phyloP scores from a whole-genome alignment of 1,140 invertebrate species.

The Philopotamus ludificatus region DNA sequence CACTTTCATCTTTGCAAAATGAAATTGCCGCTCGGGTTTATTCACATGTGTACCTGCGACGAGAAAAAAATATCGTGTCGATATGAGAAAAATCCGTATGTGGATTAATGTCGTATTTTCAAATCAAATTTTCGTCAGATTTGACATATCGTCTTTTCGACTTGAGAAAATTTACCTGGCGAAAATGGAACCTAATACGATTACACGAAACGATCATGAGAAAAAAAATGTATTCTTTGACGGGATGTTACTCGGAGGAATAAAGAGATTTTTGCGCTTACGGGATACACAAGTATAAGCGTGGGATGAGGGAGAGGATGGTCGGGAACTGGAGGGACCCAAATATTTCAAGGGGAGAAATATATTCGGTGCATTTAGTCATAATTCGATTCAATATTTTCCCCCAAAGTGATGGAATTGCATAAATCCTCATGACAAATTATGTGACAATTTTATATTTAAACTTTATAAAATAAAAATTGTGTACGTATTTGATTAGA shows the following conservation, averaged over 20 bases:
- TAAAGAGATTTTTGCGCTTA: background rate
- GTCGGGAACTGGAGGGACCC: too few relatives aligned
- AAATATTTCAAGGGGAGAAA: too few relatives aligned
- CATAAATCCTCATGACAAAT: too few relatives aligned
- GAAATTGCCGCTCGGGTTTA: too few relatives aligned
- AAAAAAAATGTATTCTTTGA: background rate
- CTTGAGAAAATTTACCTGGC: constrained; percentile 14
- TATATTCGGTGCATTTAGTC: too few relatives aligned
- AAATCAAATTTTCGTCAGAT: background rate
- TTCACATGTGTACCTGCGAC: background rate
- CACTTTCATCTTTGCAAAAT: too few relatives aligned
- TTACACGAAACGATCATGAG: constrained; percentile 5
- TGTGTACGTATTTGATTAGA: too few relatives aligned
- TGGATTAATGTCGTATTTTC: background rate
- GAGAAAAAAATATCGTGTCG: background rate
- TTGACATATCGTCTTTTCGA: background rate
- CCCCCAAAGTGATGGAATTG: too few relatives aligned
- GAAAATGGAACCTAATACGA: constrained; percentile 21
- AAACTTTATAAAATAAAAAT: too few relatives aligned
- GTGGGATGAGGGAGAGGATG: background rate
- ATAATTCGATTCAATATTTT: too few relatives aligned
- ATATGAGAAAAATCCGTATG: background rate
- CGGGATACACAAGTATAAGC: background rate
- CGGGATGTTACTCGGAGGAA: background rate
- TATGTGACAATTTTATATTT: too few relatives aligned